phyloP scores from a whole-genome alignment of 2,113 vertebrate species.

The Boulengerochromis microlepis region DNA sequence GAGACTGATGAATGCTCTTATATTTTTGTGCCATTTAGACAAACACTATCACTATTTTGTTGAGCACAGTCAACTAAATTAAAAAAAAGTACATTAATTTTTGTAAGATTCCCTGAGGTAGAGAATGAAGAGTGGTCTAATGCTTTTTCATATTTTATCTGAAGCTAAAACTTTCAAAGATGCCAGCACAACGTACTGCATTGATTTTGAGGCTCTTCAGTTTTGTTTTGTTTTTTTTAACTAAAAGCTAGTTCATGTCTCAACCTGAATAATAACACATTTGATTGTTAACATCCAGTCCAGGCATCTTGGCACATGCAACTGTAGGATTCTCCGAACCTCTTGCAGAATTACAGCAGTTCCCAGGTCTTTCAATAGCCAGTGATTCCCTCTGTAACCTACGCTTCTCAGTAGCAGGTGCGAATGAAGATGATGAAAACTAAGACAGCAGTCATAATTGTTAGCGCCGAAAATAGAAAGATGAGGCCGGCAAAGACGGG shows the following conservation, averaged over 20 bases:
- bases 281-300: neutral
- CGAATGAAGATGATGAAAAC: conserved; percentile 67
- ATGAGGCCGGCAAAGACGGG: conserved; percentile 78
- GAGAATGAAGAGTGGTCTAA: neutral
- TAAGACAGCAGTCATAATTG: conserved; percentile 73
- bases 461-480: conserved; percentile 75
- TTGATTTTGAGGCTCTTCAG: neutral
- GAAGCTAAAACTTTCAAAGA: neutral
- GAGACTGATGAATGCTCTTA: neutral
- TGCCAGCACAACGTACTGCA: neutral
- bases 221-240: neutral
- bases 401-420: conserved; percentile 60
- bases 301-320: neutral
- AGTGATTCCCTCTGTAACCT: neutral
- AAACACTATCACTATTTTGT: neutral
- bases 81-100: neutral
- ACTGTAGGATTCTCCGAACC: neutral
- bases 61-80: neutral
- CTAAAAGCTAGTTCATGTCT: neutral
- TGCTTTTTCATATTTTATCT: neutral
- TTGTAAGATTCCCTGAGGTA: neutral
- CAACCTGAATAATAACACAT: neutral
- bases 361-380: neutral
- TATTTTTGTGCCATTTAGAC: neutral
- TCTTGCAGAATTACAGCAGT: neutral